Evolutionary conservation across 1,140 invertebrate genomes (phyloP), one percentile per base, ranked within the genome.

Genomic region (Potamilus streckersoni): DNA sequence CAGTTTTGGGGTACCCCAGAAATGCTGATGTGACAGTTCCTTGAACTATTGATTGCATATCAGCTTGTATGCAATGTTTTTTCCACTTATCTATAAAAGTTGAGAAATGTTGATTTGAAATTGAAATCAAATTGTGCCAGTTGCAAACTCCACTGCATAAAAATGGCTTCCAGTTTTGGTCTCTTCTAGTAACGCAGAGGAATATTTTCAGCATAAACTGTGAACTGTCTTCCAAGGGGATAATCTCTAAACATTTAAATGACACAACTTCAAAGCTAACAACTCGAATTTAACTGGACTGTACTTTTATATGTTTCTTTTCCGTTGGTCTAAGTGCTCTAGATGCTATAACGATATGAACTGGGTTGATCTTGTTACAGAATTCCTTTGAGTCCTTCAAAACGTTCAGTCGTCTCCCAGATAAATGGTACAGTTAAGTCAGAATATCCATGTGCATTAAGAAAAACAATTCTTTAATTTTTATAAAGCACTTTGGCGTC

Each of bases 231-330:
- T 60, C 38, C 58, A 31, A n/a, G 3, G 20, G 61, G 16, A 6
- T 27, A n/a, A 70, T 70, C 15, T 70, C 58, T n/a, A 27, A 70
- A 71, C 38, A 2, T 12, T 62, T 4, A 2, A 31, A 4, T 31
- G 27, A 31, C 27, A 31, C 1, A 2, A 31, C 27, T 31, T 31
- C 27, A 31, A 31, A 31, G 27, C 27, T 31, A 31, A 4, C 27
- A 31, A 31, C 27, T 31, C 27, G 27, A 6, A 27, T 31, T 73
- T 73, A 23, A 66, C 65, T 19, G 64, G 55, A 58, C 63, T 66
- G 58, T 73, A 66, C 58, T 73, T 65, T 59, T 66, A 1, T 73
- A 66, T 64, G 16, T 62, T 14, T 31, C 11, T 73, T 27, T 16
- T 15, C 59, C 12, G 65, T 27, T 56, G 71, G 62, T 66, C 71